Percentiles rank a stretch among this genome's conserved stretches.
Conservation (phyloP, 64 coral and sea anemone genomes). For the Stichodactyla helianthus region DNA sequence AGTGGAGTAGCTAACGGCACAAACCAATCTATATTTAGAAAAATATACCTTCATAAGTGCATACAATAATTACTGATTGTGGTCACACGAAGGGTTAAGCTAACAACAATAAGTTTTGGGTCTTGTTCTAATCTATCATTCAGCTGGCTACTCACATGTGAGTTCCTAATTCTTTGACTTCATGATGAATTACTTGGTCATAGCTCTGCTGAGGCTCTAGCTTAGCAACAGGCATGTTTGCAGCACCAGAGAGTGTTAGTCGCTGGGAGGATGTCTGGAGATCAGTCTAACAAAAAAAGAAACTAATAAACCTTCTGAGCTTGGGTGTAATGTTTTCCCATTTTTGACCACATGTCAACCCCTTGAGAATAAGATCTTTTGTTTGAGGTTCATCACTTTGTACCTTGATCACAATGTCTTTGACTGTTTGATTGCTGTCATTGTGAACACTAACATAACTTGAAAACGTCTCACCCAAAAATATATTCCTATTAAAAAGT, state of each 20-base stretch:
- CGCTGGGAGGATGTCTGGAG: slow-evolving; percentile 97
- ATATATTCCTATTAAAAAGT: slow-evolving; percentile 75
- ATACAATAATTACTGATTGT: no score
- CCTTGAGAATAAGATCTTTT: no score
- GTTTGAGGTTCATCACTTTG: neutral
- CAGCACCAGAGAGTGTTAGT: slow-evolving; percentile 72
- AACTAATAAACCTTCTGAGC: neutral
- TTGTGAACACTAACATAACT: slow-evolving; percentile 99
- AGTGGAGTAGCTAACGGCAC: slow-evolving; percentile 90
- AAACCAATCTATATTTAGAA: slow-evolving; percentile 59
- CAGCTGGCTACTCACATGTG: slow-evolving; percentile 62
- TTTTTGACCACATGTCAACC: no score
- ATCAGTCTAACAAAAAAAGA: slow-evolving; percentile 67
- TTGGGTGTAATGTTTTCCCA: no score
- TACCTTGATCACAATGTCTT: slow-evolving; percentile 97
- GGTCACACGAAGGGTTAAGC: no score
- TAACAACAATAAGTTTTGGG: neutral
- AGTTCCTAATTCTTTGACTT: slow-evolving; percentile 97
- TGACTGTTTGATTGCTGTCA: slow-evolving; percentile 82
- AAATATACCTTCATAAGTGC: no score
- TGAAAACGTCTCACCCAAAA: slow-evolving; percentile 95
- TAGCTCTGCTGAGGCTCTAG: slow-evolving; percentile 89
- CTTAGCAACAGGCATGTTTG: slow-evolving; percentile 95
- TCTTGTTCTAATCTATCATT: neutral
- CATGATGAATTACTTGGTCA: slow-evolving; percentile 98